Conservation (phyloP, 2,113 vertebrate species). For the Ceuthmochares aereus region DNA sequence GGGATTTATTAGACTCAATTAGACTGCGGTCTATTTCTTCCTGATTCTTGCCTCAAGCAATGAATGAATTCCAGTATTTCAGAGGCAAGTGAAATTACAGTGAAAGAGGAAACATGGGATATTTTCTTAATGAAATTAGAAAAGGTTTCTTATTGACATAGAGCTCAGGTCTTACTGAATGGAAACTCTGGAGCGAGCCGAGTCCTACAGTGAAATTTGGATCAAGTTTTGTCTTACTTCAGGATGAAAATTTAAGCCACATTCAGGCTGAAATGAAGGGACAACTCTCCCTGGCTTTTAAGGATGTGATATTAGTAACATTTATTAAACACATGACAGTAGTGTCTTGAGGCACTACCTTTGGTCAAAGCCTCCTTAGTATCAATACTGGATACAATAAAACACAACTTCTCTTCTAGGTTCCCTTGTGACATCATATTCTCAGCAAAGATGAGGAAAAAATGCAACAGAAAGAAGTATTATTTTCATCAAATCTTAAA, state of each 20-base stretch:
- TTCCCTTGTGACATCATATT: neutral
- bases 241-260: neutral
- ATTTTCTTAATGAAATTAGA: neutral
- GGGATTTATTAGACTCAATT: constrained; percentile 55
- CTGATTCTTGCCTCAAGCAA: neutral
- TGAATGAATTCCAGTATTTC: constrained; percentile 19
- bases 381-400: neutral
- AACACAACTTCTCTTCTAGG: neutral
- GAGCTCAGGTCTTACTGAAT: neutral
- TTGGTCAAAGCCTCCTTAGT: neutral
- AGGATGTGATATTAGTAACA: neutral
- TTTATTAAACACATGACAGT: neutral
- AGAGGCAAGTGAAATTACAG: neutral
- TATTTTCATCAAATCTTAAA: neutral
- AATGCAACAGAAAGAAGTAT: neutral
- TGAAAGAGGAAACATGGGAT: neutral
- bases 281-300: neutral
- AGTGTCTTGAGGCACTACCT: neutral
- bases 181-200: neutral
- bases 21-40: constrained; percentile 6
- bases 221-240: neutral
- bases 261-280: neutral
- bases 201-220: neutral
- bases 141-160: neutral
- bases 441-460: neutral